Evolutionary conservation across 2,888 invertebrate species (phyloP), one percentile per base, ranked within the genome.

Genomic region (Drosophila cracens): DNA sequence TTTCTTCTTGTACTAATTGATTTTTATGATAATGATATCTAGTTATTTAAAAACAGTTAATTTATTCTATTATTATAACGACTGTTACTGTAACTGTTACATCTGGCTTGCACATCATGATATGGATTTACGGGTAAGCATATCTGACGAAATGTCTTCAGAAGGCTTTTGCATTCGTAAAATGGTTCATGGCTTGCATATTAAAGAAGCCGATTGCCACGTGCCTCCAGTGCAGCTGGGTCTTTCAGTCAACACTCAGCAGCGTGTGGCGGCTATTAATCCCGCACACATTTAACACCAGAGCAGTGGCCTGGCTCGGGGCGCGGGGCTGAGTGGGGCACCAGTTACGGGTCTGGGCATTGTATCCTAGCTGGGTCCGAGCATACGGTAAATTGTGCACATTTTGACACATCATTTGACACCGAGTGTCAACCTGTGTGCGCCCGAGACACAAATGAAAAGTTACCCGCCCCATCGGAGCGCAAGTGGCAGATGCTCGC

Each of bases 321-420:
- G 25, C 25, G 10, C 38, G 18, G 11, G 10, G 18, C 58, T 4
- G 16, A 2, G 46, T 46, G 25, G 16, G 16, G 16, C 1, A 25
- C 46, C 46, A 46, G 46, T 46, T 25, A 25, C 61, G 51, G 66
- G 38, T 40, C 43, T 18, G 29, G 60, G n/a, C 54, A 68, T 62
- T 72, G 73, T 49, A 40, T 48, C 34, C 38, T 34, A 48, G 49
- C 67, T 64, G 58, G 66, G 68, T 60, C 76, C 78, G 70, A 74
- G 76, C 81, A 79, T 76, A 81, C 78, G 76, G 81, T 90, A 91
- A 81, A 89, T 90, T 89, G 80, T 79, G 83, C 83, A 83, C 81
- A 89, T 89, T 91, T 91, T 90, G 89, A 91, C 89, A 90, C 90
- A 87, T 90, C 89, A 90, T 91, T 91, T 91, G 91, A 91, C 90